A percentile compares a stretch with the other conserved stretches of the same genome.
Conservation (phyloP, 2,113 vertebrate species). For the Mola mola region DNA sequence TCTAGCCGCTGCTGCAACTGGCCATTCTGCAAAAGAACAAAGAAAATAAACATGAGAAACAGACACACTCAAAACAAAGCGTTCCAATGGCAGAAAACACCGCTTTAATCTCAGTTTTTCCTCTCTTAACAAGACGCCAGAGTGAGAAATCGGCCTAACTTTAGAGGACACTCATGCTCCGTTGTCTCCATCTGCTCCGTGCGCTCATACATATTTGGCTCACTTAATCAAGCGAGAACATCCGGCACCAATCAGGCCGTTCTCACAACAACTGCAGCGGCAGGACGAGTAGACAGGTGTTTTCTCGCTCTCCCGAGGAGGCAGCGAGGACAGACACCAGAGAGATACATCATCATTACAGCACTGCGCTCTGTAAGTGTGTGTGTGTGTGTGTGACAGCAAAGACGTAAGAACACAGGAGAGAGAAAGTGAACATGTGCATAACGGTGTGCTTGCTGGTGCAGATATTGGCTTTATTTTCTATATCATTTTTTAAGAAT, state of each 20-base stretch:
- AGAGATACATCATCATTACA: conserved; percentile 33
- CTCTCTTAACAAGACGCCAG: too few relatives aligned
- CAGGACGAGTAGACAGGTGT: conserved; percentile 49
- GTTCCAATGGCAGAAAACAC: too few relatives aligned
- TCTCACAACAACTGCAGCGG: conserved; percentile 23
- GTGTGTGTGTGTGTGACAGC: not conserved
- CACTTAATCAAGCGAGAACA: conserved; percentile 38
- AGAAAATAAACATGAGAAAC: too few relatives aligned
- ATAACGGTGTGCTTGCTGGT: too few relatives aligned
- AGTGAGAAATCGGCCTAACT: too few relatives aligned
- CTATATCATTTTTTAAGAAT: too few relatives aligned
- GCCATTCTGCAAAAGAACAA: conserved; percentile 79
- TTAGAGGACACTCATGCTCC: conserved; percentile 36
- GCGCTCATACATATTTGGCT: conserved; percentile 26
- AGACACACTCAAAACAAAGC: too few relatives aligned
- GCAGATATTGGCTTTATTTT: too few relatives aligned
- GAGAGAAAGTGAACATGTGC: too few relatives aligned
- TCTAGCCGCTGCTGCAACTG: conserved; percentile 92
- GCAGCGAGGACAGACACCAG: conserved; percentile 23
- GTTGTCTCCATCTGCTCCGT: too few relatives aligned
- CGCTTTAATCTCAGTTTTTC: too few relatives aligned
- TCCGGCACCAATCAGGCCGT: conserved; percentile 18
- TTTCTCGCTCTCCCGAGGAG: conserved; percentile 38
- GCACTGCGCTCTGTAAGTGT: conserved; percentile 5
- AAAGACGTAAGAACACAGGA: too few relatives aligned